phyloP scores from a whole-genome alignment of 1,140 invertebrate genomes.

The Drosophila neocordata region DNA sequence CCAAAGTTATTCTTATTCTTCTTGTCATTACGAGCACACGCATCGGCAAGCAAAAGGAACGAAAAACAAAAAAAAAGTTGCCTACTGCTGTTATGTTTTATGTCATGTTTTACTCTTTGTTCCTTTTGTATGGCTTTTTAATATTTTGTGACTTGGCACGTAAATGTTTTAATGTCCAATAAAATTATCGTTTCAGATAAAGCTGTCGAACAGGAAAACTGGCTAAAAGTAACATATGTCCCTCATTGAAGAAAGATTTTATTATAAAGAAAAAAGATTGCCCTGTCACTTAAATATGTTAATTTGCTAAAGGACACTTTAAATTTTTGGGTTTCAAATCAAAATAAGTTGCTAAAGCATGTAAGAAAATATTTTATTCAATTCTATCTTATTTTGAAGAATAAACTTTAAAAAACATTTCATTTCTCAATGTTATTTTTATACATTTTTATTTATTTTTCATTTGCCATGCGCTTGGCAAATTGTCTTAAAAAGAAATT shows the following conservation, averaged over 20 bases:
- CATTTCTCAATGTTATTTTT: neutral
- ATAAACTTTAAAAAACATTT: neutral
- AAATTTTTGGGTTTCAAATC: too few relatives aligned
- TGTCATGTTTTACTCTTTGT: constrained; percentile 46
- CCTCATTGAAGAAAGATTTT: constrained; percentile 20
- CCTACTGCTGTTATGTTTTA: constrained; percentile 51
- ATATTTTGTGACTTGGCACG: constrained; percentile 68
- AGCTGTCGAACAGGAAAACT: constrained; percentile 40
- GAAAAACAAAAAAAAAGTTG: constrained; percentile 19
- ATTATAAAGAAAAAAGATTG: constrained; percentile 33
- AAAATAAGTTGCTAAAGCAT: too few relatives aligned
- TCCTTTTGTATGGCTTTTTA: constrained; percentile 62
- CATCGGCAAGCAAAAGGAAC: constrained; percentile 31
- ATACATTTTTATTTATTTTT: constrained; percentile 3
- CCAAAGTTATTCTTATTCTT: constrained; percentile 46
- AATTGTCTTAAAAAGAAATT: constrained; percentile 47
- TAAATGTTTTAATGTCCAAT: constrained; percentile 76
- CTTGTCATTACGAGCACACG: constrained; percentile 55
- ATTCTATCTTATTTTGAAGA: neutral
- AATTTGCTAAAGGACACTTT: neutral
- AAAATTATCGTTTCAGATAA: constrained; percentile 73
- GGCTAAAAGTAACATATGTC: constrained; percentile 26
- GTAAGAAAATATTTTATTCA: neutral
- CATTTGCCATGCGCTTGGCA: constrained; percentile 34
- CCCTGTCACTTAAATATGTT: constrained; percentile 13